Base-by-base conservation (phyloP, 2,797 vertebrate species). In the Mastacembelus armatus region DNA sequence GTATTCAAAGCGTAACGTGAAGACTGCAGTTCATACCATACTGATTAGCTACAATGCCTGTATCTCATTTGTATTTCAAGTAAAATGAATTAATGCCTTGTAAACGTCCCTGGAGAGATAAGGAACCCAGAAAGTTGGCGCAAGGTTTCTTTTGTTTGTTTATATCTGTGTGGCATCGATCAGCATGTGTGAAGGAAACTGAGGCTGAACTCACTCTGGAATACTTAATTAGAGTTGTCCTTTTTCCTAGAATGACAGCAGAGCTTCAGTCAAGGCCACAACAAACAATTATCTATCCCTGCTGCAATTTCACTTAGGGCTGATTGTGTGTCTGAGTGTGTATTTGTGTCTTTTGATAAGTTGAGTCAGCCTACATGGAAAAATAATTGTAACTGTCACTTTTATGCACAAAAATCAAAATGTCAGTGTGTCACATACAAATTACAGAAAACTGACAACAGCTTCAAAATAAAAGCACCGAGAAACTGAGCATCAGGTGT, bases 281-380 rank as follows among this genome's bases (percentile, higher is more conserved):
- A 77, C 66, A 86, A 84, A 79, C 74, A 67, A 74, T 79, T 77
- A 72, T 74, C 68, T 74, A 49, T 35, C 30, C 51, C 58, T 2
- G 0, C 58, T 61, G 76, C 73, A 68, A 57, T 71, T 72, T 74
- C 56, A 3, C 18, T 49, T 2, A 2, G 8, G 6, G 19, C 54
- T 61, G 15, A 18, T 19, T 7, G 44, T 35, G 10, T n/a, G n/a
- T n/a, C 10, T 52, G 27, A 26, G 66, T 49, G 51, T 71, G 44
- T 58, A 44, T 67, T 22, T 36, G 49, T 36, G 42, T 40, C 43
- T 11, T 65, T n/a, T 58, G 10, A 65, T 43, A 22, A 38, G 24
- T 18, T 54, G 51, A 75, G 35, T 63, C 57, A 69, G 55, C 14
- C 7, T 11, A 9, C 18, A 4, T n/a, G 19, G 16, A 22, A 51